Evolutionary conservation across 2,797 vertebrate species (phyloP).

Genomic region (Podarcis siculus): DNA sequence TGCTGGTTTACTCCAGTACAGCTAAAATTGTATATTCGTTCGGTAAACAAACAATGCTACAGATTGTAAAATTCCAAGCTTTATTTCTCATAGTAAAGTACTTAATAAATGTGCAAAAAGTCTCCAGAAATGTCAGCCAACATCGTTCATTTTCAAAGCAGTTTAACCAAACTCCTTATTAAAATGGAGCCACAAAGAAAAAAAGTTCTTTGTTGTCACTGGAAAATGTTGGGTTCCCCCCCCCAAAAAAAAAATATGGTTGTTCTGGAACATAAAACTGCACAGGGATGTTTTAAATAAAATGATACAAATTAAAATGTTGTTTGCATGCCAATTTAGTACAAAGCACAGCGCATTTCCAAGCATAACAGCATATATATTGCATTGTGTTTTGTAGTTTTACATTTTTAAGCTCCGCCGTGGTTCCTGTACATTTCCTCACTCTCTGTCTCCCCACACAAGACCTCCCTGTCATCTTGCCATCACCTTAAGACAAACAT

Average conservation of each 20-base stretch:
- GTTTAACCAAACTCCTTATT: neutral
- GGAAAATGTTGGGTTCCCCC: no score
- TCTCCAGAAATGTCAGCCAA: conserved; percentile 53
- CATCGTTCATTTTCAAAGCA: conserved; percentile 20
- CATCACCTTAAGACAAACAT: no score
- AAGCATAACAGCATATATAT: neutral
- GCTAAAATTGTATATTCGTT: neutral
- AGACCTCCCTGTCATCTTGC: no score
- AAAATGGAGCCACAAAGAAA: conserved; percentile 31
- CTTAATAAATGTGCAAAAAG: neutral
- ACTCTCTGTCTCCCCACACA: neutral
- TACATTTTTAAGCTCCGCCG: neutral
- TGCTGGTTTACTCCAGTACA: neutral
- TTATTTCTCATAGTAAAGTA: conserved; percentile 30
- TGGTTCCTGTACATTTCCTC: neutral
- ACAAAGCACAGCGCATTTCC: neutral
- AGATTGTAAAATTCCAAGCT: neutral
- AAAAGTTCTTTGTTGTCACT: neutral
- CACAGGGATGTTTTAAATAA: neutral
- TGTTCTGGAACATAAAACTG: neutral
- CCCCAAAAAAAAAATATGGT: neutral
- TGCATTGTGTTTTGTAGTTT: neutral
- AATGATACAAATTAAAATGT: conserved; percentile 12
- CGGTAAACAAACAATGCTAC: conserved; percentile 4
- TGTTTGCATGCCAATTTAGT: neutral